Evolutionary conservation across 1,140 invertebrate genomes (phyloP).

Genomic region (Drosophila mauritiana): DNA sequence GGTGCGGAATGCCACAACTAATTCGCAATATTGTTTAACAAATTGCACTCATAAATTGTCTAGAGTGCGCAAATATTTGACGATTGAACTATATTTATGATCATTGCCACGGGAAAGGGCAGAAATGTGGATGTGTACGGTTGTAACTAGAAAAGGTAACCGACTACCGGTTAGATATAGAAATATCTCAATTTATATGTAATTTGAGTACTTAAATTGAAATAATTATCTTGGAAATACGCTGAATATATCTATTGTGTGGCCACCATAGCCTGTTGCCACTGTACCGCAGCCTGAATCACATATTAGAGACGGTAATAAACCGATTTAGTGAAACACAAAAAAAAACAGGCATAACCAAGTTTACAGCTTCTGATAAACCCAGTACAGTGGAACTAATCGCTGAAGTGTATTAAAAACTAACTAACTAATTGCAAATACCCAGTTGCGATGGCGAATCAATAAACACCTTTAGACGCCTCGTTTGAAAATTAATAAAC

Average conservation of each 20-base stretch:
- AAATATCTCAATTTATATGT: no score
- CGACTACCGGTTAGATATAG: not conserved
- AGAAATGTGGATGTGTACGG: slow-evolving; percentile 1
- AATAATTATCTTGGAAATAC: not conserved
- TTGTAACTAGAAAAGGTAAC: not conserved
- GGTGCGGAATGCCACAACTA: slow-evolving; percentile 49
- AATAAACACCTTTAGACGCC: not conserved
- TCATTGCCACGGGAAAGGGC: slow-evolving; percentile 2
- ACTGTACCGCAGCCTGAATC: slow-evolving; percentile 28
- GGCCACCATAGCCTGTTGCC: not conserved
- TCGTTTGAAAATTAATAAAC: not conserved
- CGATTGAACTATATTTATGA: slow-evolving; percentile 40
- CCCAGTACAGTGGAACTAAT: slow-evolving; percentile 6
- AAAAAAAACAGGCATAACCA: slow-evolving; percentile 13
- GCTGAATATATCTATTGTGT: no score
- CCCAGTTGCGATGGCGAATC: not conserved
- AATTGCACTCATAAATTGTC: slow-evolving; percentile 62
- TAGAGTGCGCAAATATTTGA: slow-evolving; percentile 46
- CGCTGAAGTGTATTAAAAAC: not conserved
- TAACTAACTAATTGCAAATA: not conserved
- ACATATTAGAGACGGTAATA: slow-evolving; percentile 28
- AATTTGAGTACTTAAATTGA: not conserved
- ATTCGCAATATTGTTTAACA: slow-evolving; percentile 71
- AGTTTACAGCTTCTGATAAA: slow-evolving; percentile 36
- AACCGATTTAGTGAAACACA: slow-evolving; percentile 36